Evolutionary conservation across 1,140 invertebrate genomes (phyloP).

Genomic region (Drosophila grimshawi): DNA sequence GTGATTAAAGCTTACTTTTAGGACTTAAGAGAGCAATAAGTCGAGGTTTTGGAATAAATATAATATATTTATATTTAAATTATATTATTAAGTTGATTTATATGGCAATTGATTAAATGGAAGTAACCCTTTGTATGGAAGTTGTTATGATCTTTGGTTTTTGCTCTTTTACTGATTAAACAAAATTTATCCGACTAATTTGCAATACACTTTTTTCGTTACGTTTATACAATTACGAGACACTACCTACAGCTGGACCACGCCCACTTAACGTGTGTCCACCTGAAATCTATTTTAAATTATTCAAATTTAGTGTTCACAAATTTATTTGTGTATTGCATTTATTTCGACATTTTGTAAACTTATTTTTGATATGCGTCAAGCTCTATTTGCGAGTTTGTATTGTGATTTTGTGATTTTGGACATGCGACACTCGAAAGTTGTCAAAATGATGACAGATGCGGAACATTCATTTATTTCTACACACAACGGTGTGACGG

Average conservation of each 20-base stretch:
- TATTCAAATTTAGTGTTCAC: background rate
- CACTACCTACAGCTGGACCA: background rate
- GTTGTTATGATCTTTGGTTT: too few relatives aligned
- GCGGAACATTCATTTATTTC: conserved; percentile 62
- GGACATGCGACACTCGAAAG: conserved; percentile 52
- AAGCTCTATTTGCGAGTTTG: conserved; percentile 29
- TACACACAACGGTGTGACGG: conserved; percentile 11
- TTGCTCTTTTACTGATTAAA: too few relatives aligned
- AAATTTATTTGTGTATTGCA: background rate
- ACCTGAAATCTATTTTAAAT: background rate
- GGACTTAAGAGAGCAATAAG: too few relatives aligned
- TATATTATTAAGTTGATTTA: too few relatives aligned
- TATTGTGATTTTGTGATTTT: conserved; percentile 33
- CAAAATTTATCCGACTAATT: too few relatives aligned
- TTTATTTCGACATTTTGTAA: conserved; percentile 3
- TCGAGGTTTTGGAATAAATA: too few relatives aligned
- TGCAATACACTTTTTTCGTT: too few relatives aligned
- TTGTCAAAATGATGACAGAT: conserved; percentile 65
- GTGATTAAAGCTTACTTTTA: too few relatives aligned
- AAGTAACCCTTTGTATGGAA: too few relatives aligned
- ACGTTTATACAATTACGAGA: too few relatives aligned
- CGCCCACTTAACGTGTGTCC: background rate
- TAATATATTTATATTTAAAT: too few relatives aligned
- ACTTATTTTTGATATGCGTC: conserved; percentile 33
- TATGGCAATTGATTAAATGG: too few relatives aligned